phyloP scores from a whole-genome alignment of 2,888 invertebrate genomes.

The Odontocolon sp. region DNA sequence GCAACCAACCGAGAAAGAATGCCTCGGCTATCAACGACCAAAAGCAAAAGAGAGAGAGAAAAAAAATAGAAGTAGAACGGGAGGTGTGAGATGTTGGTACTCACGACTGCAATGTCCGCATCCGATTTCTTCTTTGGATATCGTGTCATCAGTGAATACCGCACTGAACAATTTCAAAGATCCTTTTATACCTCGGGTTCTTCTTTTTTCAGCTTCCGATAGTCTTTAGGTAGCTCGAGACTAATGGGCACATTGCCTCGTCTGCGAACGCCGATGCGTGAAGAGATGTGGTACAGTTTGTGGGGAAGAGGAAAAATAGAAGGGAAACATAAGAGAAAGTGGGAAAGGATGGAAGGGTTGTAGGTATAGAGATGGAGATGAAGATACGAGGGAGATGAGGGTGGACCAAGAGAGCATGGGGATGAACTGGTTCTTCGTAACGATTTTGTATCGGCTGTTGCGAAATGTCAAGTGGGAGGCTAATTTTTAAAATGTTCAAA shows the following conservation, averaged over 20 bases:
- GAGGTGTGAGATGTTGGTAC: not conserved
- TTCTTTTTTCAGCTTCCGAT: constrained; percentile 71
- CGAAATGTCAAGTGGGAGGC: constrained; percentile 21
- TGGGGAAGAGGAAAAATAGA: constrained; percentile 1
- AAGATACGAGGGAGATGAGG: not conserved
- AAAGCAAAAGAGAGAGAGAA: constrained; percentile 45
- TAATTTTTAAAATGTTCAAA: no score
- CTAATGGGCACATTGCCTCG: constrained; percentile 74
- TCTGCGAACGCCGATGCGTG: constrained; percentile 69
- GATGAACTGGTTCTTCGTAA: no score
- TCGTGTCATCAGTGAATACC: not conserved
- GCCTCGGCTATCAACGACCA: constrained; percentile 22
- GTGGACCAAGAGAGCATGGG: no score
- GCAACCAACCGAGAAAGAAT: constrained; percentile 32
- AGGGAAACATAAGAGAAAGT: constrained; percentile 15
- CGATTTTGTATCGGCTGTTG: constrained; percentile 68
- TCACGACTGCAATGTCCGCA: constrained; percentile 8
- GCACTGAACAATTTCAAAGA: constrained; percentile 28
- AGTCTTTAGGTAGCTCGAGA: constrained; percentile 72
- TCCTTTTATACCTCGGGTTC: constrained; percentile 40
- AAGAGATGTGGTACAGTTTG: constrained; percentile 15
- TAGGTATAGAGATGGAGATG: constrained; percentile 13
- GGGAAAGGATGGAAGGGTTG: constrained; percentile 38
- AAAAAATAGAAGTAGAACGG: constrained; percentile 60
- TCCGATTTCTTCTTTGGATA: constrained; percentile 5